Evolutionary conservation across 2,113 vertebrate genomes (phyloP), one percentile per base, ranked within the genome.

Genomic region (Rhabdomys dilectus): DNA sequence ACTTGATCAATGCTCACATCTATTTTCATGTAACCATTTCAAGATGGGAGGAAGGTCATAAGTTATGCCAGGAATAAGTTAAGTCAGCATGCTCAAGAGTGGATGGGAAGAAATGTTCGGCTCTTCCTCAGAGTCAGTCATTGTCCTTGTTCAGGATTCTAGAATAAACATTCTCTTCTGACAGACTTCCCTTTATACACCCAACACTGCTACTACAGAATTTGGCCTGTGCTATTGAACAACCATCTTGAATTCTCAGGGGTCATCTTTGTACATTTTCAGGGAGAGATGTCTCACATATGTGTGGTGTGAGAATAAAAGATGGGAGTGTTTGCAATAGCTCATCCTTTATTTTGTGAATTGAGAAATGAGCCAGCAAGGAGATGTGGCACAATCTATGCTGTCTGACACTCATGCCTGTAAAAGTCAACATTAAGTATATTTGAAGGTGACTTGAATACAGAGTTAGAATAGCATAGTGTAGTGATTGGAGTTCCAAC

Each of bases 11-110:
- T 68, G 91, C 78, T 95, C 84, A 60, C 86, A 96, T 98, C 91
- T 97, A 97, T 96, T 97, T 97, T 86, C 96, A 97, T 94, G 97
- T 96, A 96, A 96, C 94, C 96, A 96, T 96, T 96, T 97, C 94
- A 97, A 97, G 93, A 82, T 96, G 66, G 92, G 88, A 81, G 94
- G 58, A 95, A 53, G 9, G 53, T 19, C 92, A 31, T 31, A 48
- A 45, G 21, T 53, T 81, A 31, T 96, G 94, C 96, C 96, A 97
- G 91, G 93, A 97, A 96, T 97, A 96, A 95, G 96, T 97, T 96
- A 96, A 82, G 62, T 97, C 91, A 89, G 64, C 76, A 58, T 92
- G 92, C 94, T 97, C 76, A 97, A 96, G 84, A 92, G 62, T 75
- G 42, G 60, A 92, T 64, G 21, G 93, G 88, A 93, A 93, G 90